These are phyloP conservation scores for Melieria omissa DNA, from an alignment of 2,888 invertebrate species.

Conservation along the genomic window DNA sequence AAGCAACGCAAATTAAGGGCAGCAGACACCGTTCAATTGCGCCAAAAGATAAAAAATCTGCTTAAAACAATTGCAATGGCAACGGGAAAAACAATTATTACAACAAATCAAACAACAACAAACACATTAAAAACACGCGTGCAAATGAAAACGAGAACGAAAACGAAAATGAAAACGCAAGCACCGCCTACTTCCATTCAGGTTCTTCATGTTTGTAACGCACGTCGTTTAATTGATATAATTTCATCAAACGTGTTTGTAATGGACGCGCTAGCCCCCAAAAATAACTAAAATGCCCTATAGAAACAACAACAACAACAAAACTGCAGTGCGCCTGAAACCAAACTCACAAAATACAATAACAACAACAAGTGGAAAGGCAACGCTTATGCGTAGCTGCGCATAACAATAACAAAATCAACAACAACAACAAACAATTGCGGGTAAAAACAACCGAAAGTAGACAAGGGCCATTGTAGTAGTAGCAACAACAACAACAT, in stretches of 20 bases:
- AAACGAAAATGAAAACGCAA: background rate
- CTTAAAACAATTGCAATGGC: too few species aligned
- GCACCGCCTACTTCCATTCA: background rate
- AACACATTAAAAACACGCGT: too few species aligned
- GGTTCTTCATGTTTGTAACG: too few species aligned
- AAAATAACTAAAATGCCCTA: background rate
- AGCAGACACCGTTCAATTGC: too few species aligned
- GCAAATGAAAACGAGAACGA: background rate
- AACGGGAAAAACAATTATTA: too few species aligned
- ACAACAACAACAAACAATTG: slow-evolving; percentile 24
- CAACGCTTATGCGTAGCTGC: background rate
- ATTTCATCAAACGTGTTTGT: slow-evolving; percentile 23
- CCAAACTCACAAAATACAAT: background rate
- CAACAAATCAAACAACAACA: too few species aligned
- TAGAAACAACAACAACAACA: background rate
- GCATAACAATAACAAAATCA: slow-evolving; percentile 10
- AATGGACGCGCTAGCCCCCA: slow-evolving; percentile 17
- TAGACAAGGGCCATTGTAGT: background rate
- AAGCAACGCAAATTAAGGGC: too few species aligned
- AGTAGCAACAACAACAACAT: slow-evolving; percentile 15
- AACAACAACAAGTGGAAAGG: slow-evolving; percentile 10
- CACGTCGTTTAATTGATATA: slow-evolving; percentile 6
- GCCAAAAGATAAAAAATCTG: too few species aligned
- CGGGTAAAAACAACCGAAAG: background rate
- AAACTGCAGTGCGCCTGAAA: background rate